Base-by-base conservation (phyloP, 2,888 invertebrate genomes). In the Eucera pruinosa region DNA sequence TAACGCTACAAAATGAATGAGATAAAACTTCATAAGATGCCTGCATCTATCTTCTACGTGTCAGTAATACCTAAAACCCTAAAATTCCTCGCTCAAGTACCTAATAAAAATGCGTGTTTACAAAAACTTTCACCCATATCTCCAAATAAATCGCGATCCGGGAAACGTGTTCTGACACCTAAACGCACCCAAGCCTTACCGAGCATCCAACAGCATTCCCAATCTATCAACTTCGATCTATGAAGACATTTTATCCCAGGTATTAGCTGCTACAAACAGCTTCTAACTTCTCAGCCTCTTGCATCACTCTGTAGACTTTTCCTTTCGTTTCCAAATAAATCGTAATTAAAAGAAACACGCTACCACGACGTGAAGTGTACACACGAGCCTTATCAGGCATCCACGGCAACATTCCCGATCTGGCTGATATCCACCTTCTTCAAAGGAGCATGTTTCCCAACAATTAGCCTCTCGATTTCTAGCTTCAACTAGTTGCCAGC, bases 241-340 rank as follows among this genome's bases (percentile, higher is more conserved):
- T 66, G 47, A 66, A 57, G 66, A 66, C 66, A 66, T 57, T 57
- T 36, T 20, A 27, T 64, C 41, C 23, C 15, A n/a, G 23, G 45
- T 39, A 54, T 65, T 65, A 45, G 33, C 45, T 0, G 55, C 18
- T n/a, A 27, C 55, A n/a, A 55, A 47, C 33, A 27, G 11, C 57
- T 15, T 7, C 33, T 15, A 47, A 47, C 23, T 33, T 5, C 55
- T 13, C 15, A 13, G 33, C 25, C 23, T 36, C 25, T n/a, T 20
- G 47, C 47, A 30, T 27, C 47, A 18, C 4, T 2, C 13, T 7
- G 13, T 18, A 2, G 1, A 23, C 7, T 15, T 45, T 45, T 2
- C 18, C 2, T 11, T 39, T 30, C 36, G 41, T n/a, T 0, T 18
- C 20, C 11, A 39, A 57, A 66, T 27, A 15, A 52, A 64, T 25